Evolutionary conservation across 2,888 invertebrate species (phyloP), one percentile per base, ranked within the genome.

Genomic region (Copidosoma aretas): DNA sequence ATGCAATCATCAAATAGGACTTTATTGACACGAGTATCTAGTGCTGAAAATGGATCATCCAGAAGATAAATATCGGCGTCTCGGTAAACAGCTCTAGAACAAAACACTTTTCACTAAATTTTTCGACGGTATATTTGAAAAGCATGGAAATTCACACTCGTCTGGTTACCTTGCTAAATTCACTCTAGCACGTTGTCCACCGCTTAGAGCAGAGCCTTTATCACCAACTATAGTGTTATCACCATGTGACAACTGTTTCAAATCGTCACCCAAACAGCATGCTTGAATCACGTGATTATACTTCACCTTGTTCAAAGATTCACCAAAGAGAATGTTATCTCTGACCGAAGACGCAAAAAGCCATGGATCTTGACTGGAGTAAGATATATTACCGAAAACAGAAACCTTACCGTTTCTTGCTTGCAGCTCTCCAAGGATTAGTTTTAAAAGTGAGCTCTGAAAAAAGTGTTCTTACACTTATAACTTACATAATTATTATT

Each of bases 291-390:
- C 87, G 58, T 81, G 64, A 8, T 39, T 78, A 76, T 89, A 89
- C 22, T 86, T 85, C 19, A 85, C 78, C 67, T 86, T 84, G 71
- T 89, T 86, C 75, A 86, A 90, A 0, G 87, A 85, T 72, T 88
- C 85, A 0, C 93, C 94, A 80, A 95, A 94, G 15, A 93, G 84
- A 71, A 95, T 92, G 79, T 95, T 95, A 77, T 93, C 90, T 56
- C 90, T 86, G 4, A 95, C 87, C 1, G 90, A 89, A 1, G 88
- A 89, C 0, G 88, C 87, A 74, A 91, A 91, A 1, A 91, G 82
- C 94, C 94, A 95, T 0, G 94, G 90, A 76, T 93, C 91, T 83
- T 93, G 93, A 61, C 91, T 89, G 1, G 91, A 90, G 79, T 92
- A 94, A 0, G 90, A 86, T n/a, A 90, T 77, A 3, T 82, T 84